Conservation (phyloP, 2,888 invertebrate species). For the Oscheius sp. region DNA sequence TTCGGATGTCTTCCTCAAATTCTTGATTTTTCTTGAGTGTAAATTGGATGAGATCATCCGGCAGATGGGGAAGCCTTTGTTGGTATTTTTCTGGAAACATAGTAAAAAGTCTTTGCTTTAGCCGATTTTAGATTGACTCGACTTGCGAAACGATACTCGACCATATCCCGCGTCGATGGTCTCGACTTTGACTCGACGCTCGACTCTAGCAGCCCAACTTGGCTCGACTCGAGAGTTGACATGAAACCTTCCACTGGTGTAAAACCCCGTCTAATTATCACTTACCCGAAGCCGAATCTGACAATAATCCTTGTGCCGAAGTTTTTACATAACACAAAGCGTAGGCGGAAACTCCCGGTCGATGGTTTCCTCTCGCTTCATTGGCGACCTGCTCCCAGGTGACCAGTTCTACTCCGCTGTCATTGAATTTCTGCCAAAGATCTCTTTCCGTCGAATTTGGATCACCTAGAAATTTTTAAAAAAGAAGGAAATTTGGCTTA, state of each 20-base stretch:
- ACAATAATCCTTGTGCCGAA: not conserved
- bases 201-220: too few species aligned
- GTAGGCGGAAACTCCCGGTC: constrained; percentile 20
- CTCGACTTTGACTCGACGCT: too few species aligned
- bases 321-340: constrained; percentile 15
- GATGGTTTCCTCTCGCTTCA: constrained; percentile 28
- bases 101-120: too few species aligned
- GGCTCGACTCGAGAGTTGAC: not conserved
- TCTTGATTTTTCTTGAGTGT: not conserved
- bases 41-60: not conserved
- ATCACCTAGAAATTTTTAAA: not conserved
- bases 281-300: constrained; percentile 5
- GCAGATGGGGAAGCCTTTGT: not conserved
- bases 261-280: not conserved
- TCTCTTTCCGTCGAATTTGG: not conserved
- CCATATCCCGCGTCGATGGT: too few species aligned
- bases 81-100: not conserved
- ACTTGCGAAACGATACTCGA: too few species aligned
- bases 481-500: not conserved
- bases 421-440: constrained; percentile 37
- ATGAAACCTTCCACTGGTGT: not conserved
- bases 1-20: constrained; percentile 3
- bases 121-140: too few species aligned
- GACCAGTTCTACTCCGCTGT: constrained; percentile 25
- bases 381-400: constrained; percentile 20